These are phyloP conservation scores for Drosophila subpulchrella DNA, from an alignment of 1,140 invertebrate genomes.

Conservation along the genomic window DNA sequence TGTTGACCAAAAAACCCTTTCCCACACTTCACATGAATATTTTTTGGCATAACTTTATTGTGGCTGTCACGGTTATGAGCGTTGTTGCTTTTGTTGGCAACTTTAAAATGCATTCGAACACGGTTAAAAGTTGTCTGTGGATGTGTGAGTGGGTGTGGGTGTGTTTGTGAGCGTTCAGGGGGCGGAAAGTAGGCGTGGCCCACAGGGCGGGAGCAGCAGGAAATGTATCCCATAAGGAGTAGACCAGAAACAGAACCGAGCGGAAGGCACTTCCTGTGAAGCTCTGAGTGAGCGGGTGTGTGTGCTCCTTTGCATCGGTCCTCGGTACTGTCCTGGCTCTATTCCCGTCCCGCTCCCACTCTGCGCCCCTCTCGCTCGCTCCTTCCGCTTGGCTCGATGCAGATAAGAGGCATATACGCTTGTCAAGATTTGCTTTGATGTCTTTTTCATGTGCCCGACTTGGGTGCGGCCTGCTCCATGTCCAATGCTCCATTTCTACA, in stretches of 20 bases:
- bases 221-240: slow-evolving; percentile 73
- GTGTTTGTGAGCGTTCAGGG: slow-evolving; percentile 3
- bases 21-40: slow-evolving; percentile 21
- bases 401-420: slow-evolving; percentile 75
- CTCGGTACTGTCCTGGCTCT: slow-evolving; percentile 10
- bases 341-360: not conserved
- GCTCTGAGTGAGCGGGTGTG: not conserved
- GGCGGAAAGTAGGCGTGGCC: slow-evolving; percentile 7
- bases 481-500: slow-evolving; percentile 24
- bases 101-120: slow-evolving; percentile 71
- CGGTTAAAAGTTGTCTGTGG: slow-evolving; percentile 23
- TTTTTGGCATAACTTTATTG: slow-evolving; percentile 61
- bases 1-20: slow-evolving; percentile 38
- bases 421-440: slow-evolving; percentile 81
- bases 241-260: slow-evolving; percentile 38
- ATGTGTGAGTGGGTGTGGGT: not conserved
- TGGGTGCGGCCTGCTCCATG: slow-evolving; percentile 43
- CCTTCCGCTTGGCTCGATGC: slow-evolving; percentile 52
- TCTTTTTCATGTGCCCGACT: slow-evolving; percentile 78
- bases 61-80: slow-evolving; percentile 34
- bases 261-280: slow-evolving; percentile 59
- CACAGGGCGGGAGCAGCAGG: slow-evolving; percentile 41
- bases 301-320: slow-evolving; percentile 23
- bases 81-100: slow-evolving; percentile 48
- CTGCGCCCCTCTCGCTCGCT: not conserved